Evolutionary conservation across 2,888 invertebrate species (phyloP).

Genomic region (Agrotis puta): DNA sequence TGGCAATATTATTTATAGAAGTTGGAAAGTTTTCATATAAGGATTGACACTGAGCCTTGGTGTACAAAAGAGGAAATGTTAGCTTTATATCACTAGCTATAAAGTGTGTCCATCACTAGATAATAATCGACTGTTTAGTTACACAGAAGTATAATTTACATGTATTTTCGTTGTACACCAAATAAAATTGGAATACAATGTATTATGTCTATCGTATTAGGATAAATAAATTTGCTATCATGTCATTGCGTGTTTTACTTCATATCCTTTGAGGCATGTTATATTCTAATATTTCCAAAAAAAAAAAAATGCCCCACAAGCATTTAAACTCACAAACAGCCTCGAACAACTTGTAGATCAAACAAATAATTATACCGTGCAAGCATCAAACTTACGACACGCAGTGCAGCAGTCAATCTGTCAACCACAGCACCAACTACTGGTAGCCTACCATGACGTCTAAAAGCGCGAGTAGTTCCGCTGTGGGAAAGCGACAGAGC

Average conservation of each 20-base stretch:
- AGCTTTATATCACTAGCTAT: slow-evolving; percentile 66
- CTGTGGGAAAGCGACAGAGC: too few species aligned
- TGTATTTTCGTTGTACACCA: slow-evolving; percentile 74
- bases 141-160: slow-evolving; percentile 71
- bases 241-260: slow-evolving; percentile 75
- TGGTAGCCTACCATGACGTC: too few species aligned
- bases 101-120: slow-evolving; percentile 67
- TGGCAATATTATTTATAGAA: slow-evolving; percentile 71
- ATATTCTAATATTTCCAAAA: too few species aligned
- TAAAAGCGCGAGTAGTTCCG: too few species aligned
- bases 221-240: slow-evolving; percentile 89
- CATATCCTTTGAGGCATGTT: not conserved
- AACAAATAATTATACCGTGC: too few species aligned
- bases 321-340: too few species aligned
- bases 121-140: slow-evolving; percentile 64
- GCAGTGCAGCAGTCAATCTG: too few species aligned
- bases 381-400: too few species aligned
- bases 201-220: slow-evolving; percentile 85
- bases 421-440: too few species aligned
- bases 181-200: slow-evolving; percentile 77
- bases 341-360: too few species aligned
- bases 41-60: slow-evolving; percentile 65
- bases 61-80: slow-evolving; percentile 69
- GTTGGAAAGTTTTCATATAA: slow-evolving; percentile 44
- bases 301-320: too few species aligned